Evolutionary conservation across 2,888 invertebrate species (phyloP).

Genomic region (Aelia acuminata): DNA sequence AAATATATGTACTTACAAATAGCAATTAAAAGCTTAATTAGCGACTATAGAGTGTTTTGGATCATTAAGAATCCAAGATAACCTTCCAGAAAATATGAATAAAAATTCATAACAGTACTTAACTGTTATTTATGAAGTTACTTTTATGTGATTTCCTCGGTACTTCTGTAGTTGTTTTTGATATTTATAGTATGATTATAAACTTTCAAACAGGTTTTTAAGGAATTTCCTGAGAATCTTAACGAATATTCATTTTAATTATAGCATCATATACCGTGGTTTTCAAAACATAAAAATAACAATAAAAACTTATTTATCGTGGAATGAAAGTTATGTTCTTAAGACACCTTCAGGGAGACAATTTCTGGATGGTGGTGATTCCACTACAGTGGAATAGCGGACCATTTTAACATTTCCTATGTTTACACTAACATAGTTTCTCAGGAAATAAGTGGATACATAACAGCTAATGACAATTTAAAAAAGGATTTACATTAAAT

Average conservation of each 20-base stretch:
- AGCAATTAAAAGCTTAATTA: neutral
- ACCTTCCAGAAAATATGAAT: neutral
- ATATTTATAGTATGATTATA: neutral
- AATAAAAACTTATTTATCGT: no score
- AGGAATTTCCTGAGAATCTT: neutral
- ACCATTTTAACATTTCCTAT: no score
- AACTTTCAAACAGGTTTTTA: neutral
- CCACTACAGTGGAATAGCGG: no score
- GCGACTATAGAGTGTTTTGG: neutral
- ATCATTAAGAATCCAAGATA: neutral
- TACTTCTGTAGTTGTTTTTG: neutral
- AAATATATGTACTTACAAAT: neutral
- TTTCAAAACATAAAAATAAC: no score
- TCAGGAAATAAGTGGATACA: no score
- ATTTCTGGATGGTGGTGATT: no score
- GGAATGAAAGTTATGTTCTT: no score
- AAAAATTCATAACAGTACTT: neutral
- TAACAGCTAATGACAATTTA: no score
- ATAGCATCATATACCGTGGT: no score
- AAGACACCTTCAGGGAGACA: no score
- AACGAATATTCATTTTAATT: neutral
- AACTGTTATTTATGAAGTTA: neutral
- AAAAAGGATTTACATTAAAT: no score
- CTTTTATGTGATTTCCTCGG: neutral
- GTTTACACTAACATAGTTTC: no score